Conservation (phyloP, 2,113 vertebrate genomes). For the Pteronura brasiliensis region DNA sequence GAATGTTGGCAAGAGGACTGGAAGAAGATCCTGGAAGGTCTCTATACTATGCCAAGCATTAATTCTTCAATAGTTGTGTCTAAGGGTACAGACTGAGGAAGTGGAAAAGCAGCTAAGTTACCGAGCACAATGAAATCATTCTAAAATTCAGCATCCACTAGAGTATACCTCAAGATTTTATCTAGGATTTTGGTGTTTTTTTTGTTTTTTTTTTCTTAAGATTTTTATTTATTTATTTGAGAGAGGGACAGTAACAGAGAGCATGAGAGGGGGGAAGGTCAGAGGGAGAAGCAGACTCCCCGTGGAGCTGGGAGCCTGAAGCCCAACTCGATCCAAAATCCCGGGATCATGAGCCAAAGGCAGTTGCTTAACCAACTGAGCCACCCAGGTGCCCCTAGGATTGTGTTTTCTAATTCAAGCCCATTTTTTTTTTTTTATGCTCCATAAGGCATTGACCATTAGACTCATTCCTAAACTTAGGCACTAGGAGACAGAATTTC, state of each 20-base stretch:
- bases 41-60: not conserved
- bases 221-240: too few relatives aligned
- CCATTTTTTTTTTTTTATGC: slow-evolving; percentile 16
- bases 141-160: not conserved
- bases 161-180: not conserved
- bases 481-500: not conserved
- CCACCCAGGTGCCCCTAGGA: not conserved
- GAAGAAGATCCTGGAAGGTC: not conserved
- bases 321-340: rapidly evolving
- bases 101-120: not conserved
- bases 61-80: not conserved
- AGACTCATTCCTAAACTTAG: not conserved
- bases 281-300: too few relatives aligned
- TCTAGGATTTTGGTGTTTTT: not conserved
- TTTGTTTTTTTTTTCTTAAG: not conserved
- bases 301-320: too few relatives aligned
- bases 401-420: not conserved
- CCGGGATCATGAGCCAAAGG: too few relatives aligned
- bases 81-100: not conserved
- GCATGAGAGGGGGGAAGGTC: too few relatives aligned
- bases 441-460: not conserved
- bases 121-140: not conserved
- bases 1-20: not conserved
- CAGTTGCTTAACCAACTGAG: too few relatives aligned
- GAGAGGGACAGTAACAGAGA: too few relatives aligned